Evolutionary conservation across 2,888 invertebrate genomes (phyloP).

Genomic region (Margaritifera margaritifera): DNA sequence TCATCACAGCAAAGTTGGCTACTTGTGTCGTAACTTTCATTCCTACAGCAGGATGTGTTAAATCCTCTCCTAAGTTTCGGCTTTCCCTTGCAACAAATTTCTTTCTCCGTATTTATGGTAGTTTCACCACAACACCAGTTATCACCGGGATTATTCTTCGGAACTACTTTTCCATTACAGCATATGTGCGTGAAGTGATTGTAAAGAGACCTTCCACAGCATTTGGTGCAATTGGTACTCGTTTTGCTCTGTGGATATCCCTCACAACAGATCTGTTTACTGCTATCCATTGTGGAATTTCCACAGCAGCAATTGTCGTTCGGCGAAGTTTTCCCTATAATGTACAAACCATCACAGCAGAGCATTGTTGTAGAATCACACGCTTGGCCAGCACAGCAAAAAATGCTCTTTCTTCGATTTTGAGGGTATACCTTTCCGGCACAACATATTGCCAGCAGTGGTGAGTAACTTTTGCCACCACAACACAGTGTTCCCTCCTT

Average conservation of each 20-base stretch:
- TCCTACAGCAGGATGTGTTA: constrained; percentile 20
- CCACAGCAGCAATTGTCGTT: constrained; percentile 34
- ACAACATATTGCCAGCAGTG: constrained; percentile 19
- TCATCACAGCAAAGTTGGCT: constrained; percentile 24
- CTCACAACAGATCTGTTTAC: constrained; percentile 24
- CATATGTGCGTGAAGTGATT: constrained; percentile 20
- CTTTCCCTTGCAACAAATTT: constrained; percentile 26
- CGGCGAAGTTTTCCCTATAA: constrained; percentile 9
- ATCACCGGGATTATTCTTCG: constrained; percentile 15
- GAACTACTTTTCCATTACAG: constrained; percentile 15
- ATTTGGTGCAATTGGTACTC: constrained; percentile 17
- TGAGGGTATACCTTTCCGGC: constrained; percentile 17
- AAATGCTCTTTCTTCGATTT: constrained; percentile 13
- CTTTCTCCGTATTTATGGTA: constrained; percentile 26
- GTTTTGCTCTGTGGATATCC: constrained; percentile 19
- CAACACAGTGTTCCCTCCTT: constrained; percentile 26
- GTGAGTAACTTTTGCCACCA: constrained; percentile 17
- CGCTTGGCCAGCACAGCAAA: constrained; percentile 18
- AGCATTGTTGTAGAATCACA: constrained; percentile 15
- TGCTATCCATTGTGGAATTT: constrained; percentile 20
- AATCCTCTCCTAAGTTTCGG: constrained; percentile 17
- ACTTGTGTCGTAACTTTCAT: constrained; percentile 21
- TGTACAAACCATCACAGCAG: constrained; percentile 28
- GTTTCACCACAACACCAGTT: constrained; percentile 36
- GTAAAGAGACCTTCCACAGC: constrained; percentile 22